These are phyloP conservation scores for Thryonomys swinderianus DNA, from an alignment of 2,113 vertebrate species.

Conservation along the genomic window DNA sequence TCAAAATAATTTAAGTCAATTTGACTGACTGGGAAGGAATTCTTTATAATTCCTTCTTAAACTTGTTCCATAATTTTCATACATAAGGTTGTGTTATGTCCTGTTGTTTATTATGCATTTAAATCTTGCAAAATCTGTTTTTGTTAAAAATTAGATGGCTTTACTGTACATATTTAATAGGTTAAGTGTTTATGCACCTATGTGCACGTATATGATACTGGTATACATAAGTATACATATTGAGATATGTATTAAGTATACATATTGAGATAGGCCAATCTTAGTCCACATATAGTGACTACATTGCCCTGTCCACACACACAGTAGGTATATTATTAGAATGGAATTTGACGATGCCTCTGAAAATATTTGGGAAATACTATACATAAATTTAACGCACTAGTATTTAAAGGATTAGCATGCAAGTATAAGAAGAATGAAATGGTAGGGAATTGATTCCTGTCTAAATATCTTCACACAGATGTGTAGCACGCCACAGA, in stretches of 20 bases:
- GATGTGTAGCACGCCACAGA: not conserved
- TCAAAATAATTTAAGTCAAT: not conserved
- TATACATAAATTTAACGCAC: not conserved
- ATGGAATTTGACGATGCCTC: not conserved
- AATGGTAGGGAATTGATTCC: not conserved
- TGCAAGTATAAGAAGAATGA: not conserved
- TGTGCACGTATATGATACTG: not conserved
- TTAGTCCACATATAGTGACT: not conserved
- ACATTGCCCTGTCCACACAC: not conserved
- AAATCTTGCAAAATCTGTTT: not conserved
- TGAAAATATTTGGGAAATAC: not conserved
- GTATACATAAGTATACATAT: not conserved
- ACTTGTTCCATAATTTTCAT: not conserved
- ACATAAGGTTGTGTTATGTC: not conserved
- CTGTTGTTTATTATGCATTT: not conserved
- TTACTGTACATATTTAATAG: not conserved
- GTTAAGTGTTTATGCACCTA: not conserved
- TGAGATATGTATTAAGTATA: not conserved
- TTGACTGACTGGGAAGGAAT: not conserved
- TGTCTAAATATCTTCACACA: not conserved
- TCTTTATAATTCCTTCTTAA: not conserved
- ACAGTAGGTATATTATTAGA: not conserved
- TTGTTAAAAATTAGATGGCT: not conserved
- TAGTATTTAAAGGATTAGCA: not conserved
- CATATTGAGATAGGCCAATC: not conserved